A percentile compares a stretch with the other conserved stretches of the same genome.
Evolutionary conservation across 2,888 invertebrate genomes (phyloP).

Genomic region (Apamea epomidion): DNA sequence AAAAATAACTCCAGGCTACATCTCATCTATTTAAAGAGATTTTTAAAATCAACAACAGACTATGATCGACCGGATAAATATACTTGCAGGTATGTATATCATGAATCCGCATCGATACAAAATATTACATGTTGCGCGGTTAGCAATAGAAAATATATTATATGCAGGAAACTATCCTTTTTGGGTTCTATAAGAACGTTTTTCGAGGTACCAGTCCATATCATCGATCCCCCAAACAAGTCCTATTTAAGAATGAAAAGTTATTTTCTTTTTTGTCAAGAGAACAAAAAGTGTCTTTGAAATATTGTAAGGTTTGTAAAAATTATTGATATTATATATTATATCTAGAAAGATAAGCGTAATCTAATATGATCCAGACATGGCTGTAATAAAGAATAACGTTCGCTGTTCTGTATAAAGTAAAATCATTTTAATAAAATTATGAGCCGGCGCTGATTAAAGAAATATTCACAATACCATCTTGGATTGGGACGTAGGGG

Average conservation of each 20-base stretch:
- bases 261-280: neutral
- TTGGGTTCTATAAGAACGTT: slow-evolving; percentile 3
- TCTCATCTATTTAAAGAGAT: neutral
- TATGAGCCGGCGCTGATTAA: slow-evolving; percentile 1
- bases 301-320: neutral
- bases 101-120: slow-evolving; percentile 3
- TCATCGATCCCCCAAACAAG: neutral
- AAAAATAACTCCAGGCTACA: slow-evolving; percentile 1
- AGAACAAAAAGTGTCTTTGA: neutral
- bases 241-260: slow-evolving; percentile 1
- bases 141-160: slow-evolving; percentile 28
- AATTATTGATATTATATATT: neutral
- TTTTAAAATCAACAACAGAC: neutral
- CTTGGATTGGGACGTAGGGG: neutral
- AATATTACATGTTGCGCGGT: neutral
- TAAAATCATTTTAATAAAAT: slow-evolving; percentile 15
- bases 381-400: slow-evolving; percentile 15
- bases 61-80: neutral
- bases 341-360: neutral
- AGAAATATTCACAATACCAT: slow-evolving; percentile 5
- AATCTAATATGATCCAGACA: slow-evolving; percentile 14
- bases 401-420: neutral
- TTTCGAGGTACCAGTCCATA: neutral
- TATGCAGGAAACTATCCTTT: slow-evolving; percentile 16
- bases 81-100: neutral